Evolutionary conservation across 37 sponge, comb jelly and placozoan genomes (phyloP), one percentile per base, ranked within the genome.

Genomic region (Halisarca cf. caerulea): DNA sequence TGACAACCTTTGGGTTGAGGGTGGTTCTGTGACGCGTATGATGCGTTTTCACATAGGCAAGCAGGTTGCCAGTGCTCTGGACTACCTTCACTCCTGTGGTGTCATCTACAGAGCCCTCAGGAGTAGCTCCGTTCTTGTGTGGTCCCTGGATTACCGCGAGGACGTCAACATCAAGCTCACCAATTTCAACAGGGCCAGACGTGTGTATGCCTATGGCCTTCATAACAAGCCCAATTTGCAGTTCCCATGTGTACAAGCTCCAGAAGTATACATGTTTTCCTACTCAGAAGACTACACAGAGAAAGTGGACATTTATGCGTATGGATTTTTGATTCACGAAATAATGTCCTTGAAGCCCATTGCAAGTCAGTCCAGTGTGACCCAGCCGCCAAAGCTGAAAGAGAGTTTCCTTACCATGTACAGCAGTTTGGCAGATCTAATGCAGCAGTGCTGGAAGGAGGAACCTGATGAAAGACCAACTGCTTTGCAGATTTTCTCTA

Each of bases 261-360:
- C 94, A 25, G 94, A 93, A 55, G 88, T 93, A 91, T 80, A 84
- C 21, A 47, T 79, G 2, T 85, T 87, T 21, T 61, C 62, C n/a
- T 90, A 82, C 83, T 35, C 59, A 40, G 90, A 93, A 54, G 94
- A 93, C 37, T 93, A 93, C 88, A 84, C 94, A 18, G 88, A 90
- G 47, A 93, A 90, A 40, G 86, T 93, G 0, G 94, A 93, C 62
- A 85, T 93, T 2, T 93, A 90, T 47, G 90, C 94, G 24, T 93
- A 81, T 85, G 94, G 91, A 3, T 87, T 90, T 42, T 79, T 93
- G 43, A 85, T 93, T 28, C 89, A 93, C 32, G 94, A 93, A 62
- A 85, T 93, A 30, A 88, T 93, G 37, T 54, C 86, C 7, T 88
- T 86, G 35, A 64, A 59, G 36, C 23, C 85, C 0, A 75, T 84